Conservation (phyloP, 2,888 invertebrate genomes). For the Bombylius major region DNA sequence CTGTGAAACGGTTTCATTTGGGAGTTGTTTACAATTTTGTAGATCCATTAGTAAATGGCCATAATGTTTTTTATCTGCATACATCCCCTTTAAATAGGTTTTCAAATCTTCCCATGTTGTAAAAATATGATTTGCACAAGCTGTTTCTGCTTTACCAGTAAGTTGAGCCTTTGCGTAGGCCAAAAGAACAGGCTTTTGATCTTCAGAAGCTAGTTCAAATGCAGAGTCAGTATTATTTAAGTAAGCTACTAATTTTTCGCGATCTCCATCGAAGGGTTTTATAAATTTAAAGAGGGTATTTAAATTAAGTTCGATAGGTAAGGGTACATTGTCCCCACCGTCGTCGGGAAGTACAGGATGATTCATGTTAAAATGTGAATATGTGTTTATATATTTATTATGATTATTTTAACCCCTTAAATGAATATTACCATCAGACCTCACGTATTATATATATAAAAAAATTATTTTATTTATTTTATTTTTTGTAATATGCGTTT, state of each 20-base stretch:
- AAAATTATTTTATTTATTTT: too few species aligned
- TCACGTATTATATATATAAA: too few species aligned
- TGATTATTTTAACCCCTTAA: too few species aligned
- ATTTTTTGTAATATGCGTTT: too few species aligned
- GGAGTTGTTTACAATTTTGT: conserved; percentile 1
- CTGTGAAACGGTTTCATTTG: conserved; percentile 3
- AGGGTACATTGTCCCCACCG: too few species aligned
- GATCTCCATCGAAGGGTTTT: not conserved
- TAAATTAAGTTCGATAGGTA: not conserved
- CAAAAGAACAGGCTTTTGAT: not conserved
- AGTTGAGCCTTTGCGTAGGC: not conserved
- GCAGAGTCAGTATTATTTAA: not conserved
- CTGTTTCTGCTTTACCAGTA: too few species aligned
- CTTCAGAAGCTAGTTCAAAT: not conserved
- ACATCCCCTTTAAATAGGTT: not conserved
- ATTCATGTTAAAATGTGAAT: too few species aligned
- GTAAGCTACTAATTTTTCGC: not conserved
- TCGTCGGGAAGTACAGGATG: too few species aligned
- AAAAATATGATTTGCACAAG: too few species aligned
- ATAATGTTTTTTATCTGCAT: conserved; percentile 4
- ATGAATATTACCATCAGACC: too few species aligned
- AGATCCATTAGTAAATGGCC: conserved; percentile 4
- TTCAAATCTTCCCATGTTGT: not conserved
- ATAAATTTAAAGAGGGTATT: not conserved
- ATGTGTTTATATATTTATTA: too few species aligned